Percentiles rank a stretch among this genome's conserved stretches.
phyloP scores from a whole-genome alignment of 2,888 invertebrate genomes.

The Dermolepida albohirtum region DNA sequence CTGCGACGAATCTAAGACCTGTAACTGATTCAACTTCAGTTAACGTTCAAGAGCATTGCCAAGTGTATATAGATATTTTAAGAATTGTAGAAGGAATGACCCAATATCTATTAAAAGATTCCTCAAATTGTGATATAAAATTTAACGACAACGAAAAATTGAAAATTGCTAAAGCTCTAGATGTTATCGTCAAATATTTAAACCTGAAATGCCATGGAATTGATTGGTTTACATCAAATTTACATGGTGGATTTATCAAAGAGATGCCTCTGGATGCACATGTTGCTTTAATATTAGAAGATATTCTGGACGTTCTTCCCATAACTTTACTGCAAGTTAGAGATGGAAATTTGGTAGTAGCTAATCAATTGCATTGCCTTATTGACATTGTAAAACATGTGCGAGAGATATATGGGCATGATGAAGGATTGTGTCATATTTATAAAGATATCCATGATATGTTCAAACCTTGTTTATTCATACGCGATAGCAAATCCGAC shows the following conservation, averaged over 20 bases:
- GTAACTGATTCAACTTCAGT: no score
- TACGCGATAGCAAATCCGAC: not conserved
- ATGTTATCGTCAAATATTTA: constrained; percentile 27
- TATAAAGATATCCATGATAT: constrained; percentile 18
- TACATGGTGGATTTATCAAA: not conserved
- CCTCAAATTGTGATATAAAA: constrained; percentile 3
- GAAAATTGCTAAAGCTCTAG: constrained; percentile 35
- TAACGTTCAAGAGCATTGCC: not conserved
- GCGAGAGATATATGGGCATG: constrained; percentile 15
- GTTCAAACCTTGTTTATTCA: constrained; percentile 19
- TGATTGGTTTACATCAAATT: not conserved
- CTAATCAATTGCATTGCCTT: constrained; percentile 11
- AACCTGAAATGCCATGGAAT: constrained; percentile 18
- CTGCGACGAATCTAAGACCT: no score
- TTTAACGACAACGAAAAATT: constrained; percentile 27
- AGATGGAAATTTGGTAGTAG: not conserved
- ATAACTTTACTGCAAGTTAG: constrained; percentile 23
- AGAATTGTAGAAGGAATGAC: constrained; percentile 35
- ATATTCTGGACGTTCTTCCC: constrained; percentile 26
- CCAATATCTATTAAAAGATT: not conserved
- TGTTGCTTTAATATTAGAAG: constrained; percentile 30
- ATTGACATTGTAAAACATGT: constrained; percentile 29
- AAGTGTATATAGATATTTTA: constrained; percentile 31
- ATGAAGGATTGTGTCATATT: constrained; percentile 3
- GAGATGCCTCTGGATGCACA: not conserved